These are phyloP conservation scores for Scaptomyza cyrtandrae DNA, from an alignment of 2,888 invertebrate species.

Conservation along the genomic window DNA sequence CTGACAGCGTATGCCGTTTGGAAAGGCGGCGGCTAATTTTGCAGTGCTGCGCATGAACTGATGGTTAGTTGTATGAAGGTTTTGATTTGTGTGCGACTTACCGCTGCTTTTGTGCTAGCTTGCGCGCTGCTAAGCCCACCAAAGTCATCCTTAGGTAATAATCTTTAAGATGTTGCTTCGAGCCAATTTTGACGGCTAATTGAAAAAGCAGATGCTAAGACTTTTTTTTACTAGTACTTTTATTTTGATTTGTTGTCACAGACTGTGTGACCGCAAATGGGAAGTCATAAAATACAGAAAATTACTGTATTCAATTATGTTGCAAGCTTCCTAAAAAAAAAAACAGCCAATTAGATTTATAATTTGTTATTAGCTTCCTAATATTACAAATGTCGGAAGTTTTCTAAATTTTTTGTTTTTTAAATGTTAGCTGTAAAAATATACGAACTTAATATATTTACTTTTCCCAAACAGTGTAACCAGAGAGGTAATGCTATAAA, in stretches of 20 bases:
- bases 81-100: conserved; percentile 37
- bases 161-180: conserved; percentile 57
- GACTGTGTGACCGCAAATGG: conserved; percentile 16
- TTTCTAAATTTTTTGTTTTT: not conserved
- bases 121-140: conserved; percentile 82
- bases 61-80: not conserved
- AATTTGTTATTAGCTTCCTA: not conserved
- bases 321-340: too few relatives aligned
- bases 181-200: conserved; percentile 63
- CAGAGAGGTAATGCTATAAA: not conserved
- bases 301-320: conserved; percentile 4
- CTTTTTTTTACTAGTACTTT: conserved; percentile 22
- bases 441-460: not conserved
- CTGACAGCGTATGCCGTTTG: conserved; percentile 93
- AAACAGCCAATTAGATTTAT: not conserved
- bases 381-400: too few relatives aligned
- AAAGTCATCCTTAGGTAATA: conserved; percentile 79
- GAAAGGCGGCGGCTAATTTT: conserved; percentile 88
- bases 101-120: conserved; percentile 83
- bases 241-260: conserved; percentile 36
- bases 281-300: conserved; percentile 1
- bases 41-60: conserved; percentile 85
- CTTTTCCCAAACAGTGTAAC: conserved; percentile 10
- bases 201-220: conserved; percentile 20
- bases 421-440: too few relatives aligned